Percentiles rank a stretch among this genome's conserved stretches.
Conservation (phyloP, 1,140 invertebrate genomes). For the Pectinophora gossypiella region DNA sequence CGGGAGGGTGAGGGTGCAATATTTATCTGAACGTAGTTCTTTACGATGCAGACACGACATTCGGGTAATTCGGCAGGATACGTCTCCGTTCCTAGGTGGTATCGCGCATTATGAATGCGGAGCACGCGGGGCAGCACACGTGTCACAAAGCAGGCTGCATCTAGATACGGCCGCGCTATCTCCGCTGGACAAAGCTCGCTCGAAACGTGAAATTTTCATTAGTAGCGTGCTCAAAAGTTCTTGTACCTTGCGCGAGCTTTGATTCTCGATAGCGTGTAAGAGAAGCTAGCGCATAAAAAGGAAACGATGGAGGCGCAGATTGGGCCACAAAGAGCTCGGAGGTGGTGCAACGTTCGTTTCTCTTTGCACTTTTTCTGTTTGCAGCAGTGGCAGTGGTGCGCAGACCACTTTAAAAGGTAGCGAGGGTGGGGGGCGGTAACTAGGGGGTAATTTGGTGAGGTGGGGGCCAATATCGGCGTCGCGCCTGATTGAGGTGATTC, state of each 20-base stretch:
- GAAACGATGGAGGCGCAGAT: constrained; percentile 66
- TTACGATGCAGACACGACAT: constrained; percentile 56
- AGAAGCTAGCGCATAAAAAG: constrained; percentile 67
- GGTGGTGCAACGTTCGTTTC: constrained; percentile 58
- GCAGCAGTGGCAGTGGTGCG: constrained; percentile 61
- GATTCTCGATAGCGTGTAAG: constrained; percentile 70
- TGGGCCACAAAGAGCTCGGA: constrained; percentile 72
- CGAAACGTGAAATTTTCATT: constrained; percentile 71
- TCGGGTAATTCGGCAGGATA: constrained; percentile 53
- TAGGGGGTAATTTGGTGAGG: constrained; percentile 72
- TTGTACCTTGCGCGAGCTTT: constrained; percentile 50
- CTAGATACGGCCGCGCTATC: constrained; percentile 63
- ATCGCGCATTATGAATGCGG: constrained; percentile 54
- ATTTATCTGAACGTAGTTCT: constrained; percentile 70
- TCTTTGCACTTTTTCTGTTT: constrained; percentile 72
- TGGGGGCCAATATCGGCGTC: constrained; percentile 68
- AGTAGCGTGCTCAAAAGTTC: constrained; percentile 66
- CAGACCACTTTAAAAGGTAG: constrained; percentile 74
- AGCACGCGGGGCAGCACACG: constrained; percentile 40
- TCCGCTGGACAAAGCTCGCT: constrained; percentile 57
- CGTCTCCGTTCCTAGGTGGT: constrained; percentile 36
- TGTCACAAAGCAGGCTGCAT: constrained; percentile 47
- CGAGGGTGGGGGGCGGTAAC: constrained; percentile 62
- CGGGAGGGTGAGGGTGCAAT: constrained; percentile 72
- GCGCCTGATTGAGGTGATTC: constrained; percentile 71